These are phyloP conservation scores for Physeter macrocephalus DNA, from an alignment of 2,113 vertebrate species.

Conservation along the genomic window DNA sequence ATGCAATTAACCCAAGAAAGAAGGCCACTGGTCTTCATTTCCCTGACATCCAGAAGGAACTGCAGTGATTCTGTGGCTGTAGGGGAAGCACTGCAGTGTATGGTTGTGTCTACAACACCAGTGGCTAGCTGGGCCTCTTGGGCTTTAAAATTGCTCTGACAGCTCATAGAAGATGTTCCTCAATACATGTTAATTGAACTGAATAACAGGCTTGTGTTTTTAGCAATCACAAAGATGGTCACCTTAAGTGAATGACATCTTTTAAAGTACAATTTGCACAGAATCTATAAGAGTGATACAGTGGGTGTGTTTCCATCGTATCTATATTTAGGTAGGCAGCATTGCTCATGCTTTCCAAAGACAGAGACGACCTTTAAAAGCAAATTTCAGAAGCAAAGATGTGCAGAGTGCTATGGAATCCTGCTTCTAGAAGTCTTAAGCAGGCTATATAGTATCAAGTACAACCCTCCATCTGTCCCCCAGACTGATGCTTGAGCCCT, in stretches of 20 bases:
- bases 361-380: neutral
- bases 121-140: neutral
- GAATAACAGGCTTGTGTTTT: neutral
- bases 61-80: neutral
- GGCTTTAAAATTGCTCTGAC: neutral
- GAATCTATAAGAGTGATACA: neutral
- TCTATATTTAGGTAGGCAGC: neutral
- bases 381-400: neutral
- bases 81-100: neutral
- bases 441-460: neutral
- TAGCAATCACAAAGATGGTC: neutral
- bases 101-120: neutral
- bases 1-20: neutral
- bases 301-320: neutral
- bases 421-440: neutral
- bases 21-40: neutral
- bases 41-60: neutral
- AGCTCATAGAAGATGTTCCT: neutral
- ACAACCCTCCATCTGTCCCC: neutral
- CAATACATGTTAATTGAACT: neutral
- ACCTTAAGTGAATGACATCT: neutral
- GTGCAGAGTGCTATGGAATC: neutral
- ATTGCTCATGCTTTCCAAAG: neutral
- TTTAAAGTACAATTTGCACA: neutral
- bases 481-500: neutral